Evolutionary conservation across 1,140 invertebrate genomes (phyloP).

Genomic region (Pantala flavescens): DNA sequence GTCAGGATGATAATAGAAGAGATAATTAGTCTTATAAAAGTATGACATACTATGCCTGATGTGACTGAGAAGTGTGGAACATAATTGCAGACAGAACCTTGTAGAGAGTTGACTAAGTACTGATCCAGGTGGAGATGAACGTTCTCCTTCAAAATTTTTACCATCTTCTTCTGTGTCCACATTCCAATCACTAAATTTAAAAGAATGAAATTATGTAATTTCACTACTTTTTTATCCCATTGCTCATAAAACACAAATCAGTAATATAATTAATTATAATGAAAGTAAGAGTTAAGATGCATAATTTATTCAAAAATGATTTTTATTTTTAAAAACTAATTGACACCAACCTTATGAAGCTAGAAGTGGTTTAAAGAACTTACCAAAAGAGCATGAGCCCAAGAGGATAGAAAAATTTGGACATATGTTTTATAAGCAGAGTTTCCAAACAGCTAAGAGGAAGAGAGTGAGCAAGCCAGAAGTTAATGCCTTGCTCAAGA

Average conservation of each 20-base stretch:
- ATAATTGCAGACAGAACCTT: conserved; percentile 36
- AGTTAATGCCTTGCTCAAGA: conserved; percentile 33
- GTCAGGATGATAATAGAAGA: too few relatives aligned
- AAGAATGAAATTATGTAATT: neutral
- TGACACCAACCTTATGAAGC: too few relatives aligned
- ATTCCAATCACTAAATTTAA: conserved; percentile 20
- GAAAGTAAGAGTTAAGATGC: too few relatives aligned
- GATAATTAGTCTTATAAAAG: too few relatives aligned
- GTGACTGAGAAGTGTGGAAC: conserved; percentile 33
- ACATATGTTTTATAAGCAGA: conserved; percentile 34
- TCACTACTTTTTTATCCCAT: too few relatives aligned
- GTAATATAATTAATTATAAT: too few relatives aligned
- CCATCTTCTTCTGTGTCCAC: conserved; percentile 28
- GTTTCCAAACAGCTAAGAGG: conserved; percentile 36
- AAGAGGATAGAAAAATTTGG: conserved; percentile 37
- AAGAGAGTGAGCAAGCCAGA: conserved; percentile 39
- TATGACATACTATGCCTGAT: conserved; percentile 33
- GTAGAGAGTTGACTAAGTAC: conserved; percentile 31
- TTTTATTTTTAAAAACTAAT: too few relatives aligned
- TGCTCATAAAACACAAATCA: too few relatives aligned
- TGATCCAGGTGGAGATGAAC: conserved; percentile 22
- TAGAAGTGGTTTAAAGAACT: too few relatives aligned
- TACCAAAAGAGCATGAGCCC: conserved; percentile 38
- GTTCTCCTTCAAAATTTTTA: conserved; percentile 20
- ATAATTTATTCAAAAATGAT: too few relatives aligned